phyloP scores from a whole-genome alignment of 2,888 invertebrate species.

The Caenorhabditis wallacei region DNA sequence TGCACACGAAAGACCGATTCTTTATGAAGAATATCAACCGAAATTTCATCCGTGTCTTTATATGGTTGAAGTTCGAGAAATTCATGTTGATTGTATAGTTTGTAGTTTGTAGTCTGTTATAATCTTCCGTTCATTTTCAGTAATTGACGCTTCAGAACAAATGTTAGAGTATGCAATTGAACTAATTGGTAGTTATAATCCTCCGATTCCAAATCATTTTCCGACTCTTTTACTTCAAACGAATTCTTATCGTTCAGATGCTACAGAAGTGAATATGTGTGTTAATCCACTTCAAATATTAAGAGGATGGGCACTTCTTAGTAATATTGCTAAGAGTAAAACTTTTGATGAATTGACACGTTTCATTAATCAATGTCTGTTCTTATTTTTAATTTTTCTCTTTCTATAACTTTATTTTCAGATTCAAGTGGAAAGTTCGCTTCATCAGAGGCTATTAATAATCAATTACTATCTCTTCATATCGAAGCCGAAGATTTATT shows the following conservation, averaged over 20 bases:
- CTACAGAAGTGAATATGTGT: conserved; percentile 13
- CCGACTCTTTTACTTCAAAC: neutral
- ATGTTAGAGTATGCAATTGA: conserved; percentile 18
- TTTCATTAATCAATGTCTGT: conserved; percentile 36
- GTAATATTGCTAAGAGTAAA: conserved; percentile 36
- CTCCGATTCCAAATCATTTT: neutral
- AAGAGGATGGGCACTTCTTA: conserved; percentile 45
- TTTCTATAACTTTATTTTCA: neutral
- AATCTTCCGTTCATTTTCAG: conserved; percentile 9
- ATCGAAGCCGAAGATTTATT: conserved; percentile 32
- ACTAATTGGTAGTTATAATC: neutral
- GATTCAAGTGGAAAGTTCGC: neutral
- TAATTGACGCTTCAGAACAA: neutral
- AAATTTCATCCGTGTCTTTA: neutral
- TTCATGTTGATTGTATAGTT: neutral
- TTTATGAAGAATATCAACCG: neutral
- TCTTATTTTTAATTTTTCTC: neutral
- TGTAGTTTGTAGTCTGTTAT: neutral
- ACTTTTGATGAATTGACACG: conserved; percentile 22
- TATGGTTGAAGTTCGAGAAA: neutral
- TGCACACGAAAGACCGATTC: conserved; percentile 1
- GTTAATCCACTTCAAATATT: conserved; percentile 50
- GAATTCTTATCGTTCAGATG: neutral
- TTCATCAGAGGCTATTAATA: neutral
- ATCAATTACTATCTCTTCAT: conserved; percentile 27